These are phyloP conservation scores for Engystomops pustulosus DNA, from an alignment of 2,113 vertebrate genomes.

Conservation along the genomic window DNA sequence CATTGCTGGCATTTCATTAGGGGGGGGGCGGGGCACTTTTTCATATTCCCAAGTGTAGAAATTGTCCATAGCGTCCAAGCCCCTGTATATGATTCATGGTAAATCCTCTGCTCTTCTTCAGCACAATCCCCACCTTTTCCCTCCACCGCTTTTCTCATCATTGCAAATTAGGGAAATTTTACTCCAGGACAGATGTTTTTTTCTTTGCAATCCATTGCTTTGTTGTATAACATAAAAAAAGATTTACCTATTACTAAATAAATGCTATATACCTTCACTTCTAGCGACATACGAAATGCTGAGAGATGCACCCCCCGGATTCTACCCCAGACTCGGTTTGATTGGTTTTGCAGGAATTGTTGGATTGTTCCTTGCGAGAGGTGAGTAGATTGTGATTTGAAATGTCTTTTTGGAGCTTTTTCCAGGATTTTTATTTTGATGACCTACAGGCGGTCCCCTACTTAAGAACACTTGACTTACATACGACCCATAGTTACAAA, in stretches of 20 bases:
- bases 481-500: too few relatives aligned
- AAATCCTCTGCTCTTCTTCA: too few relatives aligned
- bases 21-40: too few relatives aligned
- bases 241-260: not conserved
- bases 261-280: slow-evolving; percentile 53
- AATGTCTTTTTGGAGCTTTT: not conserved
- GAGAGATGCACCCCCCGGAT: slow-evolving; percentile 84
- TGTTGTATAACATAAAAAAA: not conserved
- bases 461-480: too few relatives aligned
- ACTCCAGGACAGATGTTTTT: not conserved
- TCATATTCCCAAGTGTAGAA: too few relatives aligned
- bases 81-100: too few relatives aligned
- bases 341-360: slow-evolving; percentile 89
- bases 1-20: too few relatives aligned
- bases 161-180: not conserved
- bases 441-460: too few relatives aligned
- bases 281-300: slow-evolving; percentile 83
- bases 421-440: too few relatives aligned
- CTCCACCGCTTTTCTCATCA: too few relatives aligned
- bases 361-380: slow-evolving; percentile 89
- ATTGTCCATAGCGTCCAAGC: too few relatives aligned
- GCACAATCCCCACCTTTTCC: too few relatives aligned
- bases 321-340: slow-evolving; percentile 87
- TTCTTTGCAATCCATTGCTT: not conserved
- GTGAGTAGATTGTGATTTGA: slow-evolving; percentile 65